phyloP scores from a whole-genome alignment of 2,797 vertebrate genomes.

The Dicrostonyx torquatus region DNA sequence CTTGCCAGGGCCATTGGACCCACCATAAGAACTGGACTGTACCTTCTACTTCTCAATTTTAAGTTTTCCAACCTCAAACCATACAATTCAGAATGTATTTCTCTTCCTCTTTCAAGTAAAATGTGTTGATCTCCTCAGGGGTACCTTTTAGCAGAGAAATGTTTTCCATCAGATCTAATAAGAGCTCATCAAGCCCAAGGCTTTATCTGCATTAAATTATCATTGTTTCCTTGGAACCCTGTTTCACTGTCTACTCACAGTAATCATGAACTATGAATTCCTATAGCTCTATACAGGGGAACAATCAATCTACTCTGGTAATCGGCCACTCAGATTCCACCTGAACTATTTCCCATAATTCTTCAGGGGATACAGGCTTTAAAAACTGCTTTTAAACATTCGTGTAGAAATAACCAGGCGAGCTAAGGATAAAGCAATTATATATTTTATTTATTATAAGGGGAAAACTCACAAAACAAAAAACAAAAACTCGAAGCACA shows the following conservation, averaged over 20 bases:
- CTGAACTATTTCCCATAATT: not conserved
- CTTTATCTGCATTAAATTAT: constrained; percentile 35
- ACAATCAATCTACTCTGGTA: not conserved
- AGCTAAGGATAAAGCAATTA: too few species aligned
- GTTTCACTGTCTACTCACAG: not conserved
- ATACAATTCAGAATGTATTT: not conserved
- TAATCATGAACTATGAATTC: not conserved
- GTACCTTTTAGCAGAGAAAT: constrained; percentile 40
- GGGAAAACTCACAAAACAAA: too few species aligned
- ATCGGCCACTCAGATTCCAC: not conserved
- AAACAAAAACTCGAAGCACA: too few species aligned
- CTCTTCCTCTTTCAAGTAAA: constrained; percentile 58
- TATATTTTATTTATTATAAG: too few species aligned
- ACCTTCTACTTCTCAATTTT: not conserved
- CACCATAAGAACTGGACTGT: not conserved
- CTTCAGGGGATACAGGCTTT: not conserved
- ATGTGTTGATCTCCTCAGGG: constrained; percentile 33
- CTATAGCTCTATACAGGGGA: not conserved
- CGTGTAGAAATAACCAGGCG: too few species aligned
- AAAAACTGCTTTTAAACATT: not conserved
- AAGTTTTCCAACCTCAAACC: constrained; percentile 13
- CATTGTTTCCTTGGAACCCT: not conserved
- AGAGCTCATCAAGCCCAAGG: not conserved
- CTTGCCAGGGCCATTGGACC: not conserved
- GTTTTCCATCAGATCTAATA: not conserved